Base-by-base conservation (phyloP, 92 coral and sea anemone species). In the Epizoanthus rinbou region DNA sequence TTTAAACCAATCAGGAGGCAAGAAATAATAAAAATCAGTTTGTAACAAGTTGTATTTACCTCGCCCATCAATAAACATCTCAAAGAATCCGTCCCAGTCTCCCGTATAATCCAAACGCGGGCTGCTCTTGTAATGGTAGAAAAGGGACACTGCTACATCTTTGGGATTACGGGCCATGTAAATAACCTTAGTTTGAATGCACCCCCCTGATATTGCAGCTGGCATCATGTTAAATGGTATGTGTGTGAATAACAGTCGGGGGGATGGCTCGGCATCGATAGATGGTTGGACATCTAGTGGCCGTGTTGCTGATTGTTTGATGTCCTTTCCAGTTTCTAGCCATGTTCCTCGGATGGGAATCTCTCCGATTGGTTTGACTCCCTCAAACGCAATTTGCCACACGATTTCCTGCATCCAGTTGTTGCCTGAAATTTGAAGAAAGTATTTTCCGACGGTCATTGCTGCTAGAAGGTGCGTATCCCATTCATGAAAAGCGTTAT, bases 91-190 rank as follows among this genome's bases (percentile, higher is more conserved):
- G 23, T 58, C 21, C 64, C 64, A 58, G 23, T 17, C 8, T 8
- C 64, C 24, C 3, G n/a, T 58, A 13, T 17, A 58, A 18, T 2
- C 64, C 64, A 58, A 19, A 6, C 6, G 23, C 6, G 64, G 64
- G 23, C 8, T 19, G 23, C 22, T 58, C 21, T 9, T 11, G 23
- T 58, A 19, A 58, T 58, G 64, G 23, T 58, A 3, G 23, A 11
- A 58, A 8, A 58, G 8, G 8, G 64, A 58, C 5, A 58, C 23
- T 17, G 64, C 64, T 5, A 58, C 64, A 19, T 58, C 64, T 19
- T 58, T 58, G 64, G 64, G 64, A 58, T 58, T 58, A 17, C 64
- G 64, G n/a, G 64, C 64, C 22, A 58, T 18, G 23, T 58, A 58
- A 13, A 58, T 17, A 0, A 58, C 64, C 23, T 17, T 58, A 22